Percentiles rank a stretch among this genome's conserved stretches.
Evolutionary conservation across 2,113 vertebrate species (phyloP).

Genomic region (Pardalotus punctatus): DNA sequence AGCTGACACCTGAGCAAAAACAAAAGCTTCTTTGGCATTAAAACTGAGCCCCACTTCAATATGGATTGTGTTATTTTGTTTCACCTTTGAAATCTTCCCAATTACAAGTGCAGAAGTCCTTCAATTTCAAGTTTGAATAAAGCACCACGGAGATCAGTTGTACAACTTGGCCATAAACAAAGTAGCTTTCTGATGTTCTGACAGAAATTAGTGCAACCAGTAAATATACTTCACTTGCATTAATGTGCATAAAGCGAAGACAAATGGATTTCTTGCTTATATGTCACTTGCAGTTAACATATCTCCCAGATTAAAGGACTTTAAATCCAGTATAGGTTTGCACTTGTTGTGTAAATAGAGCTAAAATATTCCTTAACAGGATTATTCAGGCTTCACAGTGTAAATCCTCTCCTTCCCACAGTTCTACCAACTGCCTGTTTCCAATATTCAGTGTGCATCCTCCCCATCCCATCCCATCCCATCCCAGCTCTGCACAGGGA

Average conservation of each 20-base stretch:
- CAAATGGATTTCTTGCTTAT: neutral
- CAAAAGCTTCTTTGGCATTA: slow-evolving; percentile 31
- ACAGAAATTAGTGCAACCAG: neutral
- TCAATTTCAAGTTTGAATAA: neutral
- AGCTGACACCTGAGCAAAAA: slow-evolving; percentile 20
- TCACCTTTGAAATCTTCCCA: neutral
- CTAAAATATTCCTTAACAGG: neutral
- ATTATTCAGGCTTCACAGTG: neutral
- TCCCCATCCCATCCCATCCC: neutral
- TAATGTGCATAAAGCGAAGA: neutral
- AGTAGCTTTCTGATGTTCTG: neutral
- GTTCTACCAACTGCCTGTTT: neutral
- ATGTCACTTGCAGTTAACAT: neutral
- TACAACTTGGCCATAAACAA: neutral
- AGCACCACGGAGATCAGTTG: neutral
- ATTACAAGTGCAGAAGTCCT: neutral
- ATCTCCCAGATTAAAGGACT: neutral
- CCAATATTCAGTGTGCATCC: neutral
- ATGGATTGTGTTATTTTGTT: neutral
- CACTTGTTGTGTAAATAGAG: neutral
- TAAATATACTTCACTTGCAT: neutral
- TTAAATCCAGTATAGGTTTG: neutral
- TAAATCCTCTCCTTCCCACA: neutral
- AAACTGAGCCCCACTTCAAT: neutral
- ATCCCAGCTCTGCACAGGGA: neutral